Conservation (phyloP, 2,797 vertebrate genomes). For the Avahi laniger region DNA sequence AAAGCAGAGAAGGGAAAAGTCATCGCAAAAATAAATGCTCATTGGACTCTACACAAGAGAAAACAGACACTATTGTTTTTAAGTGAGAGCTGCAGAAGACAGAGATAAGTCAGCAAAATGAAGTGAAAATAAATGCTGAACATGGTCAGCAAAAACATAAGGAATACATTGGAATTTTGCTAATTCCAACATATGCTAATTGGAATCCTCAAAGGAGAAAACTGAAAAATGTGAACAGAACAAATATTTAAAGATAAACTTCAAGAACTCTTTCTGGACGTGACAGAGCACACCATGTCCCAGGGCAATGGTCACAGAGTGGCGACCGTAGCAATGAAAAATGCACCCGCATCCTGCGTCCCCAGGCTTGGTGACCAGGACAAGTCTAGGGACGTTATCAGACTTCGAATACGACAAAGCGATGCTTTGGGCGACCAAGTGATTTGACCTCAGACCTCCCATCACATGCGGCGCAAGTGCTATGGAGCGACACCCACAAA, state of each 20-base stretch:
- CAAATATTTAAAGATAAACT: not conserved
- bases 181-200: not conserved
- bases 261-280: not conserved
- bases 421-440: not conserved
- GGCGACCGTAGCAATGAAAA: not conserved
- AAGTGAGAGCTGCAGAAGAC: not conserved
- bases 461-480: too few species aligned
- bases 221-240: not conserved
- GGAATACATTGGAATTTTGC: not conserved
- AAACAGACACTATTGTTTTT: not conserved
- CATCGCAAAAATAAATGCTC: not conserved
- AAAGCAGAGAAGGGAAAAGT: not conserved
- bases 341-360: not conserved
- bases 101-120: not conserved
- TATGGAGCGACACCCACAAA: fast-evolving
- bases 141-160: not conserved
- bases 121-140: not conserved
- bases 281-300: not conserved
- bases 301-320: not conserved
- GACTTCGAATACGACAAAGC: not conserved
- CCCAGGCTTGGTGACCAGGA: not conserved
- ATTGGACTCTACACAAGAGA: not conserved
- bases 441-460: not conserved
- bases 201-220: not conserved
- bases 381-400: too few species aligned